These are phyloP conservation scores for Sweltsa coloradensis DNA, from an alignment of 1,140 invertebrate genomes.

Conservation along the genomic window DNA sequence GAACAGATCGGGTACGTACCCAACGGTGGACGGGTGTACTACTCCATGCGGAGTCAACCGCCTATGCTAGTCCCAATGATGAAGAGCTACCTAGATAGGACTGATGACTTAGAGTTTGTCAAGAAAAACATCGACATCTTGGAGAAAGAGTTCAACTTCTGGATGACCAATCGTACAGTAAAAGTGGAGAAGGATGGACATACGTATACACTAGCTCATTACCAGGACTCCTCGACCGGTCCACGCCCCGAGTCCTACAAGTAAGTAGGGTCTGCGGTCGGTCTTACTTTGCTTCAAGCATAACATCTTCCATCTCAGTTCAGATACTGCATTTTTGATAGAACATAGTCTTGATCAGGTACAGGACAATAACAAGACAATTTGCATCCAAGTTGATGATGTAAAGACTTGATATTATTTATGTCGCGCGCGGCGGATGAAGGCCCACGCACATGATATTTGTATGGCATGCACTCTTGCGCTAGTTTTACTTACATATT, in stretches of 20 bases:
- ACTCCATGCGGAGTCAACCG: constrained; percentile 62
- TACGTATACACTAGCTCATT: constrained; percentile 52
- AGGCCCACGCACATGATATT: too few relatives aligned
- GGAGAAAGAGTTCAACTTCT: constrained; percentile 73
- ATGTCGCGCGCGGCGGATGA: too few relatives aligned
- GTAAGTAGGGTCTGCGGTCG: too few relatives aligned
- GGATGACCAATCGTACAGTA: constrained; percentile 60
- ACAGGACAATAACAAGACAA: too few relatives aligned
- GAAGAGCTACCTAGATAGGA: constrained; percentile 59
- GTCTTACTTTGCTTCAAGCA: too few relatives aligned
- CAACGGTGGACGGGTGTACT: constrained; percentile 68
- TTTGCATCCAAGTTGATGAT: too few relatives aligned
- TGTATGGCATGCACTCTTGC: too few relatives aligned
- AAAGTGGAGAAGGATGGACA: constrained; percentile 45
- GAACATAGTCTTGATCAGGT: too few relatives aligned
- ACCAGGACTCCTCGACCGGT: constrained; percentile 58
- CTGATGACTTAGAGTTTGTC: constrained; percentile 58
- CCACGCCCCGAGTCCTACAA: constrained; percentile 84
- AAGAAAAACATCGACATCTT: constrained; percentile 51
- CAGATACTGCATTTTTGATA: too few relatives aligned
- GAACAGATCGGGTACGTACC: constrained; percentile 59
- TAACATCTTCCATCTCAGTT: too few relatives aligned
- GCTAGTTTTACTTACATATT: too few relatives aligned
- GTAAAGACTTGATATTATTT: too few relatives aligned
- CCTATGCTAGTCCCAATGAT: constrained; percentile 72